Conservation (phyloP, 2,888 invertebrate species). For the Tipula confusa region DNA sequence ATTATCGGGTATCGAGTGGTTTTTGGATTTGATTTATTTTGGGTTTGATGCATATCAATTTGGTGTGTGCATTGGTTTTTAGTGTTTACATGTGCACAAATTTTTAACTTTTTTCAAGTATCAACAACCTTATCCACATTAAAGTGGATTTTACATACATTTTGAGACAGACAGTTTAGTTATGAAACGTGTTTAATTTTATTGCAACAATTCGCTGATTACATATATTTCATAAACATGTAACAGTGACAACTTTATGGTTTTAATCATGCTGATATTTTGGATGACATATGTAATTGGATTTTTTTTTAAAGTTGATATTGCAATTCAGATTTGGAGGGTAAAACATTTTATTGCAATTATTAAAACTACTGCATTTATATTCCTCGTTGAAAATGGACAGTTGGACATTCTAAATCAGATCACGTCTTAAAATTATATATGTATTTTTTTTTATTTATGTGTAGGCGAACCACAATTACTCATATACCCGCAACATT, state of each 20-base stretch:
- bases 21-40: not conserved
- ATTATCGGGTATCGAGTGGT: not conserved
- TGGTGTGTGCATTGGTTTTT: not conserved
- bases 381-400: too few relatives aligned
- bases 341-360: too few relatives aligned
- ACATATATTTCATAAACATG: not conserved
- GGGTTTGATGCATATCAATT: not conserved
- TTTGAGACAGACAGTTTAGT: not conserved
- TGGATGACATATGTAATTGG: not conserved
- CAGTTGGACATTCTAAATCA: too few relatives aligned
- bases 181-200: not conserved
- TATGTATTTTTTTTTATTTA: too few relatives aligned
- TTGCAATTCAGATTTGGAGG: too few relatives aligned
- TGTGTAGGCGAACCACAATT: not conserved
- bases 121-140: not conserved
- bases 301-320: not conserved
- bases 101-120: not conserved
- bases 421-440: too few relatives aligned
- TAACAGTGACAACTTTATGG: not conserved
- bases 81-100: not conserved
- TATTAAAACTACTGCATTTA: too few relatives aligned
- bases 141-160: not conserved
- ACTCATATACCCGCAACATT: not conserved
- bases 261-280: not conserved
- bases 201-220: not conserved